Percentiles rank a stretch among this genome's conserved stretches.
phyloP scores from a whole-genome alignment of 64 coral and sea anemone species.

The Stylophora pistillata region DNA sequence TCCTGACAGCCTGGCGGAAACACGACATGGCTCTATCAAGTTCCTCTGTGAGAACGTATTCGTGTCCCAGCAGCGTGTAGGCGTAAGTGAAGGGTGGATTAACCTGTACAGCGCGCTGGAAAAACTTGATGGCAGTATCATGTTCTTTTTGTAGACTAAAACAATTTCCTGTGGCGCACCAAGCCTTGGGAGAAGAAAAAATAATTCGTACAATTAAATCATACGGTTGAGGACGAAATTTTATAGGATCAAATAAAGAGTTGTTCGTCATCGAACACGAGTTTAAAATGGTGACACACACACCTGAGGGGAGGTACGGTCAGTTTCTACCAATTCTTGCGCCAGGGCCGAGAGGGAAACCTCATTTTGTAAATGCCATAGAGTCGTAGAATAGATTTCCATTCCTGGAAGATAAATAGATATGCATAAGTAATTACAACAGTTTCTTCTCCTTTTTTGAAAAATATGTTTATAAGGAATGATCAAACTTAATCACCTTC shows the following conservation, averaged over 20 bases:
- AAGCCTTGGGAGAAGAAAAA: conserved; percentile 55
- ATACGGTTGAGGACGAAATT: too few species aligned
- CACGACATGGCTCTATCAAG: conserved; percentile 97
- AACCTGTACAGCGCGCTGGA: conserved; percentile 95
- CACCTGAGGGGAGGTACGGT: conserved; percentile 90
- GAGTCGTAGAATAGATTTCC: conserved; percentile 94
- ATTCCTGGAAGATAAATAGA: conserved; percentile 65
- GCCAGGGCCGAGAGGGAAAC: conserved; percentile 90
- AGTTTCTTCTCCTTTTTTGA: neutral
- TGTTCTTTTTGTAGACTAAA: conserved; percentile 99
- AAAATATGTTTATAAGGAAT: too few species aligned
- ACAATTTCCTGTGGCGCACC: conserved; percentile 96
- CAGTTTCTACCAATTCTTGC: conserved; percentile 86
- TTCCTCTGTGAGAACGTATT: conserved; percentile 95
- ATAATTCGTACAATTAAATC: neutral
- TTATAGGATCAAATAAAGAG: too few species aligned
- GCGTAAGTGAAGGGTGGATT: conserved; percentile 90
- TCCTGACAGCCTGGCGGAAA: conserved; percentile 86
- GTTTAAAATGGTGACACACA: neutral
- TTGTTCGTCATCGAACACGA: neutral
- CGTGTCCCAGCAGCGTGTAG: conserved; percentile 93
- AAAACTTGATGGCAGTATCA: conserved; percentile 97
- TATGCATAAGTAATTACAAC: neutral
- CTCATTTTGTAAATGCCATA: conserved; percentile 97
- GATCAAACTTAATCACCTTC: conserved; percentile 67